A percentile compares a stretch with the other conserved stretches of the same genome.
Evolutionary conservation across 2,888 invertebrate species (phyloP).

Genomic region (Drosophila incognita): DNA sequence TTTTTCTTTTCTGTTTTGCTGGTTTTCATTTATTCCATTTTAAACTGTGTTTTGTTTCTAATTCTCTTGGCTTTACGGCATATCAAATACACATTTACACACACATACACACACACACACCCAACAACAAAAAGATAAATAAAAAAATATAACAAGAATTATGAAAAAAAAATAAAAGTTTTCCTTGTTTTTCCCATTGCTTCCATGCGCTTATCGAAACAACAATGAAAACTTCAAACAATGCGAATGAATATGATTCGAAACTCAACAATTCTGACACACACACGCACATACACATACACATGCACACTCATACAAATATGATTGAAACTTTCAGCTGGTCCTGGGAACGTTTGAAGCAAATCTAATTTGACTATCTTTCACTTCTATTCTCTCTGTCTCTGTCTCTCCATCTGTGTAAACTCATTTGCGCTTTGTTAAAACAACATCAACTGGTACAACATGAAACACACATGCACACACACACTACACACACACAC

Average conservation of each 20-base stretch:
- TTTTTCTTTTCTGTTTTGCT: slow-evolving; percentile 9
- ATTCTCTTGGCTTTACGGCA: slow-evolving; percentile 44
- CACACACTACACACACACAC: slow-evolving; percentile 20
- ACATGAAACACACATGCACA: slow-evolving; percentile 26
- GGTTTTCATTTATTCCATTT: slow-evolving; percentile 48
- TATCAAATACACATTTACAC: slow-evolving; percentile 21
- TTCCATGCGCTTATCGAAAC: slow-evolving; percentile 46
- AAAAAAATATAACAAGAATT: slow-evolving; percentile 20
- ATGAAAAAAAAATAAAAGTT: slow-evolving; percentile 33
- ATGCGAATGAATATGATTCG: slow-evolving; percentile 63
- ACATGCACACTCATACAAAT: slow-evolving; percentile 26
- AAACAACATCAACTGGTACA: slow-evolving; percentile 33
- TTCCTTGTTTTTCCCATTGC: slow-evolving; percentile 31
- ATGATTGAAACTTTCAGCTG: slow-evolving; percentile 78
- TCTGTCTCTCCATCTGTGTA: slow-evolving; percentile 21
- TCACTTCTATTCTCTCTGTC: slow-evolving; percentile 70
- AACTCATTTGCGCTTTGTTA: slow-evolving; percentile 46
- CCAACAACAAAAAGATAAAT: slow-evolving; percentile 21
- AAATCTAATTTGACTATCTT: slow-evolving; percentile 84
- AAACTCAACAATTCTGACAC: slow-evolving; percentile 29
- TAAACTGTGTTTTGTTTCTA: slow-evolving; percentile 56
- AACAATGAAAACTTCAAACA: slow-evolving; percentile 70
- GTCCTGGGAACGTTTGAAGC: slow-evolving; percentile 85
- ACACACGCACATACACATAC: not conserved
- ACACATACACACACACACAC: slow-evolving; percentile 7